Conservation (phyloP, 2,113 vertebrate genomes). For the Python bivittatus region DNA sequence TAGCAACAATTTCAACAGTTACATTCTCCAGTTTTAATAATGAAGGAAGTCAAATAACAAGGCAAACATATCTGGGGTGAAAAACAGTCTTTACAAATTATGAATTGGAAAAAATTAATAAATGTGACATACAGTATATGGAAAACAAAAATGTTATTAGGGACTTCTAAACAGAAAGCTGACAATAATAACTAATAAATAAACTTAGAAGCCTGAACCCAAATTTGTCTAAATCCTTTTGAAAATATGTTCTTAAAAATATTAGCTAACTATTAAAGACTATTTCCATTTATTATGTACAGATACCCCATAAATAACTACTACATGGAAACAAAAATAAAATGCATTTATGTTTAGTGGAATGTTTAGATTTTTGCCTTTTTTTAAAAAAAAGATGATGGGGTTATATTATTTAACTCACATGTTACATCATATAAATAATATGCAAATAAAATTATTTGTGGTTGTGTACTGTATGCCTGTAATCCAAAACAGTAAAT, state of each 20-base stretch:
- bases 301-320: not conserved
- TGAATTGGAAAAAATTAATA: not conserved
- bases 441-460: not conserved
- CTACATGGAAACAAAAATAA: not conserved
- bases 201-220: not conserved
- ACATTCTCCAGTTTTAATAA: not conserved
- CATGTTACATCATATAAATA: not conserved
- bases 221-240: not conserved
- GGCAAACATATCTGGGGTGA: not conserved
- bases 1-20: conserved; percentile 17
- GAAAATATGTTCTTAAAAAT: conserved; percentile 15
- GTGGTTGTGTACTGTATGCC: not conserved
- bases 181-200: not conserved
- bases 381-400: not conserved
- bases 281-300: not conserved
- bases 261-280: not conserved
- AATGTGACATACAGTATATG: not conserved
- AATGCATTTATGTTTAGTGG: not conserved
- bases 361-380: not conserved
- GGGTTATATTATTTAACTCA: not conserved
- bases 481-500: not conserved
- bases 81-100: not conserved
- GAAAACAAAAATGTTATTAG: not conserved
- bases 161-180: not conserved
- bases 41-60: not conserved